Percentiles rank a stretch among this genome's conserved stretches.
Evolutionary conservation across 23 tunicate genomes (phyloP).

Genomic region (Clavelina lepadiformis): DNA sequence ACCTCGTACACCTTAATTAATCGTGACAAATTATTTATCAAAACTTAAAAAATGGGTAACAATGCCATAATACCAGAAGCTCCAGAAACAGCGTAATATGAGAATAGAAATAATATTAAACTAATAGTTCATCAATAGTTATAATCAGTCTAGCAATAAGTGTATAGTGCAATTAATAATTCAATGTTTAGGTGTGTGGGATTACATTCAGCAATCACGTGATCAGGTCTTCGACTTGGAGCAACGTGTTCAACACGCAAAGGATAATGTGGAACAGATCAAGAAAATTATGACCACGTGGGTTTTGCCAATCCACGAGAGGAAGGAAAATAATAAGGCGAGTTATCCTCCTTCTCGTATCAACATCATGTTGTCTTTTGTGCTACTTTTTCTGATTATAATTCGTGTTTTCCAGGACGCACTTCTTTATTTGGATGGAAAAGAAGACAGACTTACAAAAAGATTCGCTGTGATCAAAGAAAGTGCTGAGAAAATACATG

Average conservation of each 20-base stretch:
- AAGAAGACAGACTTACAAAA: conserved; percentile 66
- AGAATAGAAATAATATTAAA: too few species aligned
- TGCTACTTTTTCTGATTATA: too few species aligned
- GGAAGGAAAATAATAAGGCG: conserved; percentile 73
- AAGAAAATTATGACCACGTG: conserved; percentile 81
- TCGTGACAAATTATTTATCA: too few species aligned
- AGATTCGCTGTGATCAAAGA: conserved; percentile 66
- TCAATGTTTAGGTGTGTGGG: conserved; percentile 92
- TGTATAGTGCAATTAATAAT: too few species aligned
- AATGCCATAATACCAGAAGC: too few species aligned
- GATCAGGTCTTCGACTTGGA: conserved; percentile 76
- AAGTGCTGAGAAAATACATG: conserved; percentile 62
- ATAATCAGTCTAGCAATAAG: too few species aligned
- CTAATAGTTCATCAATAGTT: too few species aligned
- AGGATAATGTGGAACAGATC: conserved; percentile 84
- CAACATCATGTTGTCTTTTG: too few species aligned
- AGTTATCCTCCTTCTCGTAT: too few species aligned
- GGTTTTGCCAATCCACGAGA: conserved; percentile 80
- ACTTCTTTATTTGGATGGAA: conserved; percentile 60
- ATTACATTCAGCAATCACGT: conserved; percentile 80
- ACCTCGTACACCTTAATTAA: too few species aligned
- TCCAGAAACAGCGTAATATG: too few species aligned
- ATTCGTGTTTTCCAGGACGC: conserved; percentile 45
- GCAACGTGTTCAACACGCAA: conserved; percentile 77
- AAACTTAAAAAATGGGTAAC: too few species aligned